These are phyloP conservation scores for Brachionus asplanchnoidis DNA, from an alignment of 1,140 invertebrate species.

Conservation along the genomic window DNA sequence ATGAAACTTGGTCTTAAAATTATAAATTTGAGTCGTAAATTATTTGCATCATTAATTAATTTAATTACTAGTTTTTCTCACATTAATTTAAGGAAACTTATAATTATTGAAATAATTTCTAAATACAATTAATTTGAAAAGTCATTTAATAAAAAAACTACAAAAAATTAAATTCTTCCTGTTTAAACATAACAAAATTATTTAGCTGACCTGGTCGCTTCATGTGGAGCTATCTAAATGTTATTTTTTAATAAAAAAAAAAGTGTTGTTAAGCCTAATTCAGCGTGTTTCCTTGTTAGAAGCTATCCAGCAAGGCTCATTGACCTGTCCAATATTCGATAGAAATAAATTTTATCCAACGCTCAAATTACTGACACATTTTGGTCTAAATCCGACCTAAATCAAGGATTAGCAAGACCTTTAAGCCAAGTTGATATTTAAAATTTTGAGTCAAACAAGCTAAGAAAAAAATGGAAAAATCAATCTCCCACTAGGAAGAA, in stretches of 20 bases:
- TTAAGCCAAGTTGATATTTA: background rate
- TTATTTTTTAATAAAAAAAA: background rate
- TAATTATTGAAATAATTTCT: too few species aligned
- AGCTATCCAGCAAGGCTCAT: background rate
- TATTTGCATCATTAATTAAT: too few species aligned
- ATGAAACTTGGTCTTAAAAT: too few species aligned
- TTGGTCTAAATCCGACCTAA: background rate
- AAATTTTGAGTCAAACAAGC: background rate
- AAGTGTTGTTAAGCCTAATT: background rate
- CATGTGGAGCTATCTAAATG: background rate
- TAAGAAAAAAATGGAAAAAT: background rate
- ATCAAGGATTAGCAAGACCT: background rate
- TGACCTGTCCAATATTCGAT: background rate
- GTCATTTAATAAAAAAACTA: too few species aligned
- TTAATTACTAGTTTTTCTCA: too few species aligned
- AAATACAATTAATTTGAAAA: too few species aligned
- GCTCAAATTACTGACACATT: background rate
- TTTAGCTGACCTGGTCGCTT: too few species aligned
- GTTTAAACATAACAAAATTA: background rate
- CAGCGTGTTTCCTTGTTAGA: background rate
- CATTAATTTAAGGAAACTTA: too few species aligned
- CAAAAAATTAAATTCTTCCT: too few species aligned
- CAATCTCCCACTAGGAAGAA: background rate
- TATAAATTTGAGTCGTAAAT: too few species aligned
- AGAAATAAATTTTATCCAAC: background rate